phyloP scores from a whole-genome alignment of 2,113 vertebrate genomes.

The Dromiciops gliroides region DNA sequence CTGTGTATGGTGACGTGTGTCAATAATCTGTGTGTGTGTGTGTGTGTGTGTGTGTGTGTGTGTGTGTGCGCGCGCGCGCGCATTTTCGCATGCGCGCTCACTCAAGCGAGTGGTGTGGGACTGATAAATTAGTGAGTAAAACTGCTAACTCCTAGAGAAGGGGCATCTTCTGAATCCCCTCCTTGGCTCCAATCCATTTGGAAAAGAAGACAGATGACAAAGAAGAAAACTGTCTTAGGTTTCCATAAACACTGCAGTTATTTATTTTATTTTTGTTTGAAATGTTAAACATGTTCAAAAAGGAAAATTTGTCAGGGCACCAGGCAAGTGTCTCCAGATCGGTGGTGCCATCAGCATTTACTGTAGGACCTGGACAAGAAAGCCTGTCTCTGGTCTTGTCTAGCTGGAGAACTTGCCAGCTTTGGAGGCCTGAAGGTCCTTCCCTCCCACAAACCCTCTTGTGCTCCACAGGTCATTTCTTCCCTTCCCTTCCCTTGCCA shows the following conservation, averaged over 20 bases:
- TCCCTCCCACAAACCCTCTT: background rate
- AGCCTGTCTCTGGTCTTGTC: background rate
- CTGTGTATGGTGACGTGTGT: background rate
- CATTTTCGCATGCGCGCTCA: too few species aligned
- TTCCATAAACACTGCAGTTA: slow-evolving; percentile 79
- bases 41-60: background rate
- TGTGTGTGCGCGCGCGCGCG: too few species aligned
- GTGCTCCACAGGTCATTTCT: background rate
- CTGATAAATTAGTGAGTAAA: slow-evolving; percentile 46
- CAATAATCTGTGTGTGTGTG: background rate
- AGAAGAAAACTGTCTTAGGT: slow-evolving; percentile 66
- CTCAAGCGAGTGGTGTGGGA: background rate
- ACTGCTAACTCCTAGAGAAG: slow-evolving; percentile 56
- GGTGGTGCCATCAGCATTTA: slow-evolving; percentile 32
- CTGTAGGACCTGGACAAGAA: background rate
- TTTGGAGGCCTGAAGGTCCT: background rate
- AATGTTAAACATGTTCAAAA: slow-evolving; percentile 75
- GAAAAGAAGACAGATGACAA: background rate
- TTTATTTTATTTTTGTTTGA: slow-evolving; percentile 79
- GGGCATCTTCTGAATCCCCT: slow-evolving; percentile 51
- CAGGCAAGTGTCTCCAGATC: slow-evolving; percentile 33
- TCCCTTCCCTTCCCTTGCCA: background rate
- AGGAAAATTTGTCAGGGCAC: slow-evolving; percentile 65
- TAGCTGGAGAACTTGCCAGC: background rate
- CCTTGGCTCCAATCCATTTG: slow-evolving; percentile 40